Evolutionary conservation across 2,797 vertebrate species (phyloP), one percentile per base, ranked within the genome.

Genomic region (Diglossa cyanea): DNA sequence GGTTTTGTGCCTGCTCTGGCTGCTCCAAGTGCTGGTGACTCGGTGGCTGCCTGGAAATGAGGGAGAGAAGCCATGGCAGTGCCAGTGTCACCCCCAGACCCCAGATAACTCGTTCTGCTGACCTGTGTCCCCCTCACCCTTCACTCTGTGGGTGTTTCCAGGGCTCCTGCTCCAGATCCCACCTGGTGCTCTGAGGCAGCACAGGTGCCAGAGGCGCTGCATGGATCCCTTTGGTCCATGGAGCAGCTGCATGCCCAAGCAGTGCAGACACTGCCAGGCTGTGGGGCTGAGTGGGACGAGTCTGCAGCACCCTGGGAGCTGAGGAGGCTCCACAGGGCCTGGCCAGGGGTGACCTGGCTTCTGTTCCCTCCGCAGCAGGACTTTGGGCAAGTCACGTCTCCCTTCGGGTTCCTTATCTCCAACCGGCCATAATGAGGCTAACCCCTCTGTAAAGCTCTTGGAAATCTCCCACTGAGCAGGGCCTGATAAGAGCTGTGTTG

Each of bases 401-500:
- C 30, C 33, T 54, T 94, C 0, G 1, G 13, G 58, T 95, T 83
- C 48, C 55, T 80, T 67, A 87, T 74, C 78, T 93, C 30, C 47
- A 28, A 88, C 78, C 2, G 17, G n/a, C 5, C 3, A 6, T 82
- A 76, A 90, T 57, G 90, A 94, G 75, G 78, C 37, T 62, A 89
- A 88, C 60, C 37, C 70, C 79, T 76, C 47, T 2, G 1, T 17
- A 88, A 89, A 82, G 75, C 87, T 23, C 53, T 92, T 90, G 77
- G 88, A 93, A 94, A 84, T 90, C 71, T 94, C 83, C 61, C 63
- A 40, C 75, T 0, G 1, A 79, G 73, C 70, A 51, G 47, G 39
- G 40, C 37, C 88, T 60, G 94, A 90, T 95, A 93, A 92, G 76
- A 61, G 37, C 47, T 68, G 58, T 47, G 71, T 10, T 91, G 37